Evolutionary conservation across 2,797 vertebrate species (phyloP), one percentile per base, ranked within the genome.

Genomic region (Ctenosaura bakeri): DNA sequence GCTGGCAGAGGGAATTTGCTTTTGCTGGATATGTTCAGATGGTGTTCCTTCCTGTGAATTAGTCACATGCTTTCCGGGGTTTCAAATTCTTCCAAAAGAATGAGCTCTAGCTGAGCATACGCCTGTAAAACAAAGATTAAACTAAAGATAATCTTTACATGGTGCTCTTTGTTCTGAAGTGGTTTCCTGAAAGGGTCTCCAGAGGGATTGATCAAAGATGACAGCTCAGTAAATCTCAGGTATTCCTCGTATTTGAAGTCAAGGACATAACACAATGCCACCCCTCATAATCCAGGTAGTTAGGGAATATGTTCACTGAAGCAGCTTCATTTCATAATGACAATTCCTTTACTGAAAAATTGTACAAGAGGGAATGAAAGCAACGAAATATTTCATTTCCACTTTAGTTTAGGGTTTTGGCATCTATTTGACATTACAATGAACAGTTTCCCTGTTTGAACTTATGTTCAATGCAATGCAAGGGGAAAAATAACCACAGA

Each of bases 51-150:
- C 73, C 82, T 94, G 8, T 81, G 87, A 66, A 80, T 93, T 90
- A 2, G 50, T 66, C 52, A 87, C 71, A 74, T 87, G 66, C 46
- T 62, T 52, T 88, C 89, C 83, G 26, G 32, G 91, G 88, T 35
- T 89, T 94, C 74, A 16, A 10, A 24, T 14, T n/a, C 2, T 92
- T 74, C 18, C 18, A 59, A 77, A 78, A 32, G 35, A 82, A 50
- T 88, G 91, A 85, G 62, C 79, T 74, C 29, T 81, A 83, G 77
- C 74, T 82, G 92, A 90, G 93, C 90, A 88, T 18, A 94, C 83
- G 89, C 81, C 92, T 86, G 92, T 74, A 89, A 93, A 88, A 90
- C 88, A 92, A 89, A 64, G 89, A 89, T 91, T 69, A 66, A 24
- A 83, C 42, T 80, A 80, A 77, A 59, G 54, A 50, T 64, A 26